Conservation (phyloP, 35 echinoderm and acorn worm species). For the Ophioderma brevispina region DNA sequence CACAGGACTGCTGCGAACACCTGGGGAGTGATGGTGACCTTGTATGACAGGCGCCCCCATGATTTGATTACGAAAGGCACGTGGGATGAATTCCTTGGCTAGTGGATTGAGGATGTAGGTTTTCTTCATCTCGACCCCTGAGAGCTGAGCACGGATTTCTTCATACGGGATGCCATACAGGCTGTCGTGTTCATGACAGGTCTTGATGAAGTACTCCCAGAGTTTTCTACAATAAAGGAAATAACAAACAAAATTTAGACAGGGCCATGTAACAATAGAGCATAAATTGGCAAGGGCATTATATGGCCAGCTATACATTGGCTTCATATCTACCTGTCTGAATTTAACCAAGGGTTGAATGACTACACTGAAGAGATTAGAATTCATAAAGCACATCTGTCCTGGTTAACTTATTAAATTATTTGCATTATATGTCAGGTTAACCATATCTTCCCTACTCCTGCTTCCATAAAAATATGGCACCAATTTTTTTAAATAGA, state of each 20-base stretch:
- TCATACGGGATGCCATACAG: conserved; percentile 83
- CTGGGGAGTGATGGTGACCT: not conserved
- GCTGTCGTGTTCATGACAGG: conserved; percentile 74
- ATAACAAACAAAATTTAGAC: not conserved
- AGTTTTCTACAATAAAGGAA: conserved; percentile 62
- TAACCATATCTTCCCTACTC: no score
- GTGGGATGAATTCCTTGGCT: conserved; percentile 94
- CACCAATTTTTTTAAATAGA: no score
- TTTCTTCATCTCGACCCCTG: conserved; percentile 97
- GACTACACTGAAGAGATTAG: no score
- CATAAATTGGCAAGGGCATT: no score
- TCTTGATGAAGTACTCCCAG: conserved; percentile 94
- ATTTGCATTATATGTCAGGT: no score
- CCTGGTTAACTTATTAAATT: no score
- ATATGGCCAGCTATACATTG: no score
- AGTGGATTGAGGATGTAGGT: conserved; percentile 97
- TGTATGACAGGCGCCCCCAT: conserved; percentile 86
- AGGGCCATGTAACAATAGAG: no score
- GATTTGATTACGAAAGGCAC: conserved; percentile 68
- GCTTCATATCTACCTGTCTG: no score
- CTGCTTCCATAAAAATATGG: no score
- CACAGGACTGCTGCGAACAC: conserved; percentile 3
- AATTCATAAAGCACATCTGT: no score
- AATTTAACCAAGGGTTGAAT: no score
- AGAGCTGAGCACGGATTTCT: conserved; percentile 81